These are phyloP conservation scores for Acanthiza pusilla DNA, from an alignment of 2,797 vertebrate species.

Conservation along the genomic window DNA sequence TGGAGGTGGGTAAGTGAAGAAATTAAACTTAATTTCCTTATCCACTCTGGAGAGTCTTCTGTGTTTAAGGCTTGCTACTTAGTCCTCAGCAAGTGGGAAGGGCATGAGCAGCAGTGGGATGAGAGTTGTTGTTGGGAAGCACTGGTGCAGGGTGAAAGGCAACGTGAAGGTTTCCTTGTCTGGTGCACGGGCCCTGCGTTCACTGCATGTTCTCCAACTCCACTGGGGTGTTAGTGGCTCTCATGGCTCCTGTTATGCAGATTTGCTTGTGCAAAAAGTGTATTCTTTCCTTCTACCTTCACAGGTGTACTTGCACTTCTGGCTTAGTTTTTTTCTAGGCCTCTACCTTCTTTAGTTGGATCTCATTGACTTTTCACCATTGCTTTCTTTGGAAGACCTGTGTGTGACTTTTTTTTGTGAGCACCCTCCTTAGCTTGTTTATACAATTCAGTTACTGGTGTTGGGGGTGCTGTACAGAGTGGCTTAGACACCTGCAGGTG, in stretches of 20 bases:
- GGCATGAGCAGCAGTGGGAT: neutral
- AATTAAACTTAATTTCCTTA: neutral
- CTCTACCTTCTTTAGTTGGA: neutral
- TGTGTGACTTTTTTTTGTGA: too few relatives aligned
- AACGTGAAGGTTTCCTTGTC: accelerated
- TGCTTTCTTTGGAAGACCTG: neutral
- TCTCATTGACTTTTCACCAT: neutral
- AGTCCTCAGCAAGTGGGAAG: neutral
- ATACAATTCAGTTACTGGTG: too few relatives aligned
- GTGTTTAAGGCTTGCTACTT: neutral
- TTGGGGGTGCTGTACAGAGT: too few relatives aligned
- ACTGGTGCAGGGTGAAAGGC: neutral
- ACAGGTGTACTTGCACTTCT: neutral
- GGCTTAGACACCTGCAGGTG: neutral
- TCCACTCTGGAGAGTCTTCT: neutral
- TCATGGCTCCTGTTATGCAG: neutral
- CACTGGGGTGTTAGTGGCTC: neutral
- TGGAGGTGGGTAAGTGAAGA: neutral
- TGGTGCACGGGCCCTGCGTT: neutral
- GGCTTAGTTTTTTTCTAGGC: too few relatives aligned
- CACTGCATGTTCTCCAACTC: neutral
- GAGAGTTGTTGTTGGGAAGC: neutral
- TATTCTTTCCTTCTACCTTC: neutral
- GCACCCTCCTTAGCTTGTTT: too few relatives aligned
- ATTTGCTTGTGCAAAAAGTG: neutral